Base-by-base conservation (phyloP, 2,888 invertebrate species). In the Eudasyphora cyanicolor region DNA sequence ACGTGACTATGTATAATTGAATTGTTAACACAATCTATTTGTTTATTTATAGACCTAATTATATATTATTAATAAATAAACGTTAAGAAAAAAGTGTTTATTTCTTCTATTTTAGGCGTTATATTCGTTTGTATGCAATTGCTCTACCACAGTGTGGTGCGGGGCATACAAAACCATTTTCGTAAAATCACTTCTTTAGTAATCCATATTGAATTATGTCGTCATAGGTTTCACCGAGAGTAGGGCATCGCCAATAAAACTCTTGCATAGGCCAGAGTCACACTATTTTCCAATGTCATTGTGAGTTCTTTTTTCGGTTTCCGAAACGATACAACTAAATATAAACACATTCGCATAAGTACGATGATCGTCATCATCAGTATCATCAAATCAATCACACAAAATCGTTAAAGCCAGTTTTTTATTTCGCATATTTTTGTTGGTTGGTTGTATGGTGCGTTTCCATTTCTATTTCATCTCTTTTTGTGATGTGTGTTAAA, bases 391-490 rank as follows among this genome's bases (percentile, higher is more conserved):
- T 89, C 89, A 89, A 89, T 89, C 90, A 75, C 24, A 67, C 27
- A 89, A 87, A 89, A 89, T 89, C 87, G 88, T 86, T 87, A 89
- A 90, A 87, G 86, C 89, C 86, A 89, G 88, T 90, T 89, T 87
- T 88, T 87, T 21, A n/a, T n/a, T n/a, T n/a, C n/a, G n/a, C n/a
- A n/a, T n/a, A n/a, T n/a, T 21, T 67, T 29, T 38, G 24, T 54
- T 19, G 12, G 21, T 14, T 70, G 27, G 27, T 8, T 27, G 14
- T 7, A n/a, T 35, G 54, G 21, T 17, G 21, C 24, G 73, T 73
- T 64, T 76, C 14, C 42, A 79, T 73, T 80, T 77, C 21, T 73
- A 38, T 75, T 49, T 42, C 54, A 77, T 64, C 21, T 76, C 45
- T 64, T 35, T 35, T 49, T 75, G 5, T 71, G 75, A 80, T 84